Evolutionary conservation across 2,113 vertebrate species (phyloP), one percentile per base, ranked within the genome.

Genomic region (Tamias sibiricus): DNA sequence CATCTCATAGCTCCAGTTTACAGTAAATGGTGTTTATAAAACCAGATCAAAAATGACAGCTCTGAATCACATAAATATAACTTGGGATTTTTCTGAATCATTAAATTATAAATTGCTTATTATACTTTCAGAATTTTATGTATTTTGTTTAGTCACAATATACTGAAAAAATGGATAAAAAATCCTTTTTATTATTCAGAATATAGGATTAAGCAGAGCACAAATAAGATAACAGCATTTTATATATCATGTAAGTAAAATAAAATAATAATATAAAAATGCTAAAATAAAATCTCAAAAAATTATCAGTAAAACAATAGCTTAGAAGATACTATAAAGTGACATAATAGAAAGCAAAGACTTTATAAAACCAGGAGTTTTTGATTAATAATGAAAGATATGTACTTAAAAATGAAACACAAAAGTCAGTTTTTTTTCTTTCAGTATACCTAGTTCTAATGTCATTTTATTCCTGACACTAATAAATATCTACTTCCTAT

Each of bases 1-100:
- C 64, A 85, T 90, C 81, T 66, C 57, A 91, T 37, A 68, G 71
- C 13, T 84, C 11, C 76, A 95, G 81, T 91, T 95, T 62, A 86
- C 1, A 90, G 24, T 40, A 83, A 91, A 83, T 37, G 6, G 17
- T 77, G 20, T 83, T 95, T 26, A 83, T 57, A 97, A 95, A 85
- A 64, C 7, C 24, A 72, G 30, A 71, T 80, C 6, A 32, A n/a
- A 71, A 83, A 20, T 44, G 62, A 80, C 0, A 54, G 8, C 64
- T 89, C n/a, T 85, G 44, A 72, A 14, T 24, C 28, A 85, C 13
- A 66, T 47, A 11, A 90, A 71, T 71, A 49, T 14, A 88, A 94
- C 47, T 77, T 57, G 64, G 2, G 28, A 16, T 57, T 4, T 4
- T 62, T 87, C 17, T 79, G 42, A 84, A 83, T 88, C 47, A 95